phyloP scores from a whole-genome alignment of 2,888 invertebrate species.

The Eueremaeus valkanovi region DNA sequence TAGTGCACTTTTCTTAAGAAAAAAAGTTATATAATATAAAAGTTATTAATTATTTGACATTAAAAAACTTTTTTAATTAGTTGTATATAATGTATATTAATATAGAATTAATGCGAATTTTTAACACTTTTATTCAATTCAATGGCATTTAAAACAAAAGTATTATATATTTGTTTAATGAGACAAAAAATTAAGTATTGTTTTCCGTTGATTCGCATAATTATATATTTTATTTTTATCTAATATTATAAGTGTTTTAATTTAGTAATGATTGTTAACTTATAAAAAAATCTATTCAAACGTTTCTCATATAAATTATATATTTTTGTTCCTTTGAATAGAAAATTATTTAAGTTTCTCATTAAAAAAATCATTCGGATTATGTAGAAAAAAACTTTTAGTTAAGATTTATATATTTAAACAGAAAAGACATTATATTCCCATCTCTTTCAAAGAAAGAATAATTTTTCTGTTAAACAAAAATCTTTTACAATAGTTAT shows the following conservation, averaged over 20 bases:
- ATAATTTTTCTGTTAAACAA: no score
- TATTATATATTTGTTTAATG: background rate
- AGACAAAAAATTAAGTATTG: background rate
- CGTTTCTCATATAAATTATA: no score
- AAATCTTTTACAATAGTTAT: no score
- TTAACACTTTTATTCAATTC: background rate
- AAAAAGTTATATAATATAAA: background rate
- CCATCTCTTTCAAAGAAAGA: no score
- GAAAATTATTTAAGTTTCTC: no score
- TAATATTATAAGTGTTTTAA: no score
- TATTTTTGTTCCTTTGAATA: background rate
- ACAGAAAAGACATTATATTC: no score
- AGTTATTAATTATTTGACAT: background rate
- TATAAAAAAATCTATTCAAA: background rate
- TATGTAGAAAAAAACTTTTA: no score
- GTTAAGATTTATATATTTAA: no score
- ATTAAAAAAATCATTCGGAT: no score
- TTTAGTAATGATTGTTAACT: background rate
- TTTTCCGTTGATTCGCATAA: background rate
- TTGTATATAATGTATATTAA: constrained; percentile 23
- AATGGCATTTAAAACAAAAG: background rate
- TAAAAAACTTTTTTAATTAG: background rate
- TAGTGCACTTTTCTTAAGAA: constrained; percentile 12
- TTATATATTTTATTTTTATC: background rate
- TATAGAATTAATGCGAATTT: constrained; percentile 7